Evolutionary conservation across 2,113 vertebrate species (phyloP).

Genomic region (Rissa tridactyla): DNA sequence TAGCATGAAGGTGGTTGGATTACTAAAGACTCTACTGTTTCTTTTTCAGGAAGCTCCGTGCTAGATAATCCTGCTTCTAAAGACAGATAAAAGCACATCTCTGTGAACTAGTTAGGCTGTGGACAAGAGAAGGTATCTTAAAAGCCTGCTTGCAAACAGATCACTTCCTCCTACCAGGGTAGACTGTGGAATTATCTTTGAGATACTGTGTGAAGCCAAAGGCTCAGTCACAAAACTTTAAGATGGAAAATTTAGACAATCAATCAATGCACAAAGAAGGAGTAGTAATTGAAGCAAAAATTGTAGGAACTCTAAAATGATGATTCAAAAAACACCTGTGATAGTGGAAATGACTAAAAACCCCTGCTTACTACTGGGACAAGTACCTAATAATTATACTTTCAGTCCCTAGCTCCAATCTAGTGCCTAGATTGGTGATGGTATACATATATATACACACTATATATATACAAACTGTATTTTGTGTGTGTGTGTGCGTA

Average conservation of each 20-base stretch:
- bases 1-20: background rate
- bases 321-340: background rate
- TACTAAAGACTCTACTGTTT: background rate
- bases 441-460: background rate
- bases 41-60: background rate
- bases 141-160: background rate
- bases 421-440: background rate
- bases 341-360: background rate
- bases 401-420: background rate
- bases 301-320: background rate
- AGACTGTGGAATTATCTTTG: background rate
- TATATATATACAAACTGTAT: background rate
- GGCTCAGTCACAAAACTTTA: background rate
- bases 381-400: background rate
- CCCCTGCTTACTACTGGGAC: background rate
- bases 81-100: constrained; percentile 15
- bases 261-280: background rate
- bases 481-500: background rate
- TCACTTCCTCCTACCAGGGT: background rate
- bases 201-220: background rate
- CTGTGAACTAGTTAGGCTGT: background rate
- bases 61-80: background rate
- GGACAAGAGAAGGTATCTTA: background rate
- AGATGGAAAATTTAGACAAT: background rate
- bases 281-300: background rate